Base-by-base conservation (phyloP, 2,888 invertebrate genomes). In the Macroteleia sp. region DNA sequence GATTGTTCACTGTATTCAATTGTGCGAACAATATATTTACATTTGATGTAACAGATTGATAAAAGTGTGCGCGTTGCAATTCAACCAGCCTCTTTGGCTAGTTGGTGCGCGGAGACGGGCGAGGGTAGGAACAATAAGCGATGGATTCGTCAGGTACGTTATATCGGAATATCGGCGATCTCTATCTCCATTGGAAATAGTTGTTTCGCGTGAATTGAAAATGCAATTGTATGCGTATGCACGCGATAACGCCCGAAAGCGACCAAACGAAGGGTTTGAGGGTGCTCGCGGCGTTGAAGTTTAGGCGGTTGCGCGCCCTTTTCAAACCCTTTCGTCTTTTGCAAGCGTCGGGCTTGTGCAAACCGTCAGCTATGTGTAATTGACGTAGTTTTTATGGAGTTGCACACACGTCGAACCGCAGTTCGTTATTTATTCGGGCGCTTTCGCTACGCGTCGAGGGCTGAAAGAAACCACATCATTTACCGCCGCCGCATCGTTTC, bases 391-490 rank as follows among this genome's bases (percentile, higher is more conserved):
- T 88, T 89, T 87, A 87, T 87, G 85, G 83, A 86, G 85, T 83
- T 83, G 84, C 83, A 84, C 86, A 85, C 84, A 83, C 81, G 84
- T 81, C 80, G 77, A 85, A 82, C 81, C 81, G 75, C 81, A 80
- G 83, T 82, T 82, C 85, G 87, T 88, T 89, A 89, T 88, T 89
- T 89, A 89, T 88, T 87, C 87, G 84, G 81, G 77, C 81, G 85
- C 81, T 84, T 82, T 87, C 85, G 46, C 83, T 84, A 48, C 82
- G 77, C 81, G 81, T 56, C 80, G 76, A 62, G 77, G 75, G 78
- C 84, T 88, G 87, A 90, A 90, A 89, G 89, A 88, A 90, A 90
- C 90, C 90, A 85, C 90, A 90, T 86, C 89, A 89, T 85, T 90
- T 89, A 88, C 86, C 85, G 83, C 79, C 82, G 84, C 84, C 86